Evolutionary conservation across 2,797 vertebrate genomes (phyloP).

Genomic region (Ambastaia sidthimunki): DNA sequence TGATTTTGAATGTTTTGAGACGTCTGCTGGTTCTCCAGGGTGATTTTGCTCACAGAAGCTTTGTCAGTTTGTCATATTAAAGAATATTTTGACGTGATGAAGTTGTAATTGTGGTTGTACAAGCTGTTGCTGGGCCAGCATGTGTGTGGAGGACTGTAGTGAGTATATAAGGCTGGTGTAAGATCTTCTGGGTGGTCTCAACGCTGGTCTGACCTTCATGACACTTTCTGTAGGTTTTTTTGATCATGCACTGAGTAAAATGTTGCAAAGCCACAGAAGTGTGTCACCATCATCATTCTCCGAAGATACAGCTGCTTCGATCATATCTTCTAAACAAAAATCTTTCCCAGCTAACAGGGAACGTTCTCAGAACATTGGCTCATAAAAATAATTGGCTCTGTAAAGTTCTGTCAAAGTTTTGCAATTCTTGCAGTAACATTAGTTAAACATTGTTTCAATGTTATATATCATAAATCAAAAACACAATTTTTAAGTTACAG

Average conservation of each 20-base stretch:
- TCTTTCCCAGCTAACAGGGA: too few relatives aligned
- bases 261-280: background rate
- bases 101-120: slow-evolving; percentile 5
- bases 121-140: background rate
- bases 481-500: too few relatives aligned
- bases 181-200: slow-evolving; percentile 45
- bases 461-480: too few relatives aligned
- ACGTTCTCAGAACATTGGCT: too few relatives aligned
- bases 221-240: slow-evolving; percentile 23
- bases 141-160: background rate
- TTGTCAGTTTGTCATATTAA: background rate
- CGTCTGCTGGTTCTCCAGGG: background rate
- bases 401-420: too few relatives aligned
- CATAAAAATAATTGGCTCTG: too few relatives aligned
- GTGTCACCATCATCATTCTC: slow-evolving; percentile 7
- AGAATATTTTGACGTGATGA: background rate
- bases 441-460: too few relatives aligned
- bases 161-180: slow-evolving; percentile 19
- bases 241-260: slow-evolving; percentile 36
- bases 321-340: slow-evolving; percentile 3
- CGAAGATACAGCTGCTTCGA: background rate
- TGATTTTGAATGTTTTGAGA: background rate
- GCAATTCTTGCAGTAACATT: too few relatives aligned
- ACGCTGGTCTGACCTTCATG: slow-evolving; percentile 25
- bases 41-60: background rate